phyloP scores from a whole-genome alignment of 2,888 invertebrate genomes.

The Piscicola geometra region DNA sequence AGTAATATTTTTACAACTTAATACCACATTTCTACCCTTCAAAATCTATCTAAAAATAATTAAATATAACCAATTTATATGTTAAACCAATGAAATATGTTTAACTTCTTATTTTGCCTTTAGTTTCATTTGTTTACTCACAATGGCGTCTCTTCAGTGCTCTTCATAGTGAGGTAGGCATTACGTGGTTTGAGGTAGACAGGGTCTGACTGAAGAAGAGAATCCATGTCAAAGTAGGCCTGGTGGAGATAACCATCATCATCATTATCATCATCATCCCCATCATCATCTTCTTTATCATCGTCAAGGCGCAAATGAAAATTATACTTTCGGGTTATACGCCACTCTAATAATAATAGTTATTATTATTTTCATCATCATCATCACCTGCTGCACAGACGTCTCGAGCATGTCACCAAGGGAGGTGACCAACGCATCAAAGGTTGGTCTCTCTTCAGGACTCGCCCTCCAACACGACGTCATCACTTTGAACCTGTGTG shows the following conservation, averaged over 20 bases:
- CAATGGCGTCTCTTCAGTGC: no score
- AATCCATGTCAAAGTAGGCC: conserved; percentile 24
- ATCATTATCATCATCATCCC: no score
- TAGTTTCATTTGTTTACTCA: no score
- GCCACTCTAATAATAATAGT: not conserved
- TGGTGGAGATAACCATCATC: not conserved
- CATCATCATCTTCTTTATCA: no score
- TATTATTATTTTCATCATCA: no score
- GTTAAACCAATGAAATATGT: no score
- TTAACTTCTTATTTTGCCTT: no score
- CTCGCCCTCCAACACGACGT: not conserved
- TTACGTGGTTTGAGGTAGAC: not conserved
- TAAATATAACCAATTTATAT: no score
- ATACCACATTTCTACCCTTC: no score
- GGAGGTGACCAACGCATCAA: not conserved
- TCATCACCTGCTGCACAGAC: not conserved
- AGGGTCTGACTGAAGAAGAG: not conserved
- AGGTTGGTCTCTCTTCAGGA: not conserved
- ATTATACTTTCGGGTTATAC: not conserved
- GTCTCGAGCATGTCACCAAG: not conserved
- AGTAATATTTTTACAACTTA: no score
- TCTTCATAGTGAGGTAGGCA: conserved; percentile 26
- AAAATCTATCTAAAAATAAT: no score
- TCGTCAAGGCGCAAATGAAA: not conserved
- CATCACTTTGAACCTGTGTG: not conserved